These are phyloP conservation scores for Thereva unica DNA, from an alignment of 2,888 invertebrate species.

Conservation along the genomic window DNA sequence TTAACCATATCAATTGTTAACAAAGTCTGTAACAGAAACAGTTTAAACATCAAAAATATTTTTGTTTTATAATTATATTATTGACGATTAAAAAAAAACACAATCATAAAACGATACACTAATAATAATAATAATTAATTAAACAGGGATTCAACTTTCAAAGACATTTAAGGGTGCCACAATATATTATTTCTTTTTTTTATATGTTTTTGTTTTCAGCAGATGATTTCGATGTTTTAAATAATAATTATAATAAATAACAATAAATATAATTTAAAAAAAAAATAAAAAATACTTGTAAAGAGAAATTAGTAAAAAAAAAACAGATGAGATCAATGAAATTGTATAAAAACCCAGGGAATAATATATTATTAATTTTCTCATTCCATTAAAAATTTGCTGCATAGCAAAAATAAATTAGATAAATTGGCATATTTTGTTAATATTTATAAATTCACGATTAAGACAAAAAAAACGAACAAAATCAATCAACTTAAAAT, in stretches of 20 bases:
- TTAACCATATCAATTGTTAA: constrained; percentile 14
- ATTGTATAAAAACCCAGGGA: too few species aligned
- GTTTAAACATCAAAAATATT: constrained; percentile 22
- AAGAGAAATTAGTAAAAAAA: too few species aligned
- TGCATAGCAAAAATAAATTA: too few species aligned
- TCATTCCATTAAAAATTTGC: too few species aligned
- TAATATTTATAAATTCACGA: too few species aligned
- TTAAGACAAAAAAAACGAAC: too few species aligned
- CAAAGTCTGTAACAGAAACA: constrained; percentile 1
- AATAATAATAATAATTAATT: constrained; percentile 20
- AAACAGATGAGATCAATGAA: too few species aligned
- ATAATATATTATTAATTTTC: too few species aligned
- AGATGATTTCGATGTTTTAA: neutral
- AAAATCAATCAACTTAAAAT: neutral
- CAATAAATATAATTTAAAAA: neutral
- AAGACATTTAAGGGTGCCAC: constrained; percentile 30
- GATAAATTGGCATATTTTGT: too few species aligned
- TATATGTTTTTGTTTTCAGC: neutral
- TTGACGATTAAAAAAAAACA: constrained; percentile 14
- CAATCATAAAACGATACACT: constrained; percentile 16
- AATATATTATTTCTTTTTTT: neutral
- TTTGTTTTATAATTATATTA: constrained; percentile 4
- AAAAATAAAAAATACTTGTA: too few species aligned
- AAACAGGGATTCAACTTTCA: constrained; percentile 1
- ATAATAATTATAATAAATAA: neutral